These are phyloP conservation scores for Rhea pennata DNA, from an alignment of 2,113 vertebrate genomes.

Conservation along the genomic window DNA sequence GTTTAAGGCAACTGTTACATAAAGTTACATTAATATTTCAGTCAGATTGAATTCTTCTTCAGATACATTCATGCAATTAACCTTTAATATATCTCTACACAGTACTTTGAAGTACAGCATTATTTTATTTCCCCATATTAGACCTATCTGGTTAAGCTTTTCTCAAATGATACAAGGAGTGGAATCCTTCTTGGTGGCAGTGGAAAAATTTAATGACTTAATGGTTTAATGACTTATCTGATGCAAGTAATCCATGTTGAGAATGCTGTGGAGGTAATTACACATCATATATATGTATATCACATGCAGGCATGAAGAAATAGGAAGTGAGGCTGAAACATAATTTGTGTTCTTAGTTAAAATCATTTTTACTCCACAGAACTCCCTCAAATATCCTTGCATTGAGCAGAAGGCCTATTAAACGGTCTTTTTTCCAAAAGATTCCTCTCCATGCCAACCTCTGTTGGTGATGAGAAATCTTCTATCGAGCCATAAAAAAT, in stretches of 20 bases:
- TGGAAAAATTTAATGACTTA: slow-evolving; percentile 35
- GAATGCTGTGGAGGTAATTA: slow-evolving; percentile 9
- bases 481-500: neutral
- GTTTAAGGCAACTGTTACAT: slow-evolving; percentile 61
- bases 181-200: slow-evolving; percentile 22
- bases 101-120: neutral
- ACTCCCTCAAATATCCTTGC: slow-evolving; percentile 26
- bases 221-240: slow-evolving; percentile 28
- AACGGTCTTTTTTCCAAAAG: slow-evolving; percentile 21
- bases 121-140: neutral
- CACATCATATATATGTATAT: slow-evolving; percentile 10
- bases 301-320: slow-evolving; percentile 52
- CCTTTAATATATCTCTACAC: neutral
- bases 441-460: slow-evolving; percentile 20
- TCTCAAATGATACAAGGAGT: slow-evolving; percentile 47
- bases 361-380: slow-evolving; percentile 19
- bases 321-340: neutral
- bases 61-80: slow-evolving; percentile 20
- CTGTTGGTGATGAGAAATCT: neutral
- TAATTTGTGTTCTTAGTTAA: slow-evolving; percentile 15
- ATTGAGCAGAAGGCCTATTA: neutral
- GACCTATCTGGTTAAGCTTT: slow-evolving; percentile 16
- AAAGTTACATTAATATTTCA: slow-evolving; percentile 33
- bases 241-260: slow-evolving; percentile 7
- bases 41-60: slow-evolving; percentile 2